A percentile compares a stretch with the other conserved stretches of the same genome.
Conservation (phyloP, 2,797 vertebrate species). For the Otolemur crassicaudatus region DNA sequence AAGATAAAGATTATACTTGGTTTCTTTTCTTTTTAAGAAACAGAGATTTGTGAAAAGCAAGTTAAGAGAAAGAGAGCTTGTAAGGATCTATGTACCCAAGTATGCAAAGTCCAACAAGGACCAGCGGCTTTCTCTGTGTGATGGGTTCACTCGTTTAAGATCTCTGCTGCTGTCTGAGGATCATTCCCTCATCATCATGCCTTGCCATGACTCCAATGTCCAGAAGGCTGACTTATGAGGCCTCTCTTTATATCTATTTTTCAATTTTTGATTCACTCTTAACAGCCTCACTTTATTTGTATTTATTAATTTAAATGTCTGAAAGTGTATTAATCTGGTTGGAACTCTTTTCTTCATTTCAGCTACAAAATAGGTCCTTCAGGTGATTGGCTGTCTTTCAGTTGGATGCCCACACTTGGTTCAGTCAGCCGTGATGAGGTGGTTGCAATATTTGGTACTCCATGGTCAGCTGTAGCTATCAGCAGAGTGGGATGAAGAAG, state of each 20-base stretch:
- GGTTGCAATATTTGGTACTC: neutral
- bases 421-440: neutral
- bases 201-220: neutral
- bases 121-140: neutral
- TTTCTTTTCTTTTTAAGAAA: conserved; percentile 39
- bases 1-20: neutral
- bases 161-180: neutral
- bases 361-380: neutral
- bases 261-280: neutral
- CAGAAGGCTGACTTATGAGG: neutral
- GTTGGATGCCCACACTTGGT: neutral
- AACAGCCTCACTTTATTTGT: neutral
- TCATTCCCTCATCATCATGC: neutral
- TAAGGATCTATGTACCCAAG: neutral
- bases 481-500: neutral
- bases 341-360: neutral
- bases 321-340: neutral
- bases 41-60: neutral
- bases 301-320: conserved; percentile 23
- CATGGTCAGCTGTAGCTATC: neutral
- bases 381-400: neutral
- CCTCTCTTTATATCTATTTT: neutral
- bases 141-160: neutral
- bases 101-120: neutral
- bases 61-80: neutral